Evolutionary conservation across 2,797 vertebrate genomes (phyloP).

Genomic region (Melanotaenia boesemani): DNA sequence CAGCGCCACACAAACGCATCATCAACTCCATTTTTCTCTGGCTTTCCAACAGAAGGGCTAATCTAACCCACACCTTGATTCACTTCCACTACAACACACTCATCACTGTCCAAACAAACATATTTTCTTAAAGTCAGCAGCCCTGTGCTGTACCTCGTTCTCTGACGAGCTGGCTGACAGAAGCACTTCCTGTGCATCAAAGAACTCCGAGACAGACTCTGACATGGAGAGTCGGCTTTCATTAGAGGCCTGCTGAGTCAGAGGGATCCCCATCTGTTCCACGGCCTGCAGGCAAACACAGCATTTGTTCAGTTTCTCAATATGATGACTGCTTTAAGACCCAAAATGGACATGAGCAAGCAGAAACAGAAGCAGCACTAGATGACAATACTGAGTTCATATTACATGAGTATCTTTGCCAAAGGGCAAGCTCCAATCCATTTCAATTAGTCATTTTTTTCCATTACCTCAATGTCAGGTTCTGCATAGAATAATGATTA

Average conservation of each 20-base stretch:
- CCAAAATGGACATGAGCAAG: conserved; percentile 32
- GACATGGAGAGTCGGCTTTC: conserved; percentile 99
- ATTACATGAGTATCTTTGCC: conserved; percentile 46
- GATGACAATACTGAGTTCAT: conserved; percentile 37
- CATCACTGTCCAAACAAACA: conserved; percentile 8
- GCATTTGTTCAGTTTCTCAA: conserved; percentile 39
- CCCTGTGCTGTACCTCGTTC: conserved; percentile 88
- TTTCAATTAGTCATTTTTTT: conserved; percentile 65
- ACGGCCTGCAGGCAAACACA: conserved; percentile 81
- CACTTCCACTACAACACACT: conserved; percentile 16
- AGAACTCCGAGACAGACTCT: conserved; percentile 98
- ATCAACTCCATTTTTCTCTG: conserved; percentile 38
- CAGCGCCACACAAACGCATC: conserved; percentile 22
- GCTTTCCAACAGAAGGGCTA: conserved; percentile 29
- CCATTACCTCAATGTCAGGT: conserved; percentile 66
- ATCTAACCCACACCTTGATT: conserved; percentile 18
- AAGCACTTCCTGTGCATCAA: conserved; percentile 98
- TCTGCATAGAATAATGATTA: conserved; percentile 58
- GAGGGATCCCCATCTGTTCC: conserved; percentile 93
- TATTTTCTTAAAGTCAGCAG: background rate
- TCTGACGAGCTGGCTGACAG: conserved; percentile 98
- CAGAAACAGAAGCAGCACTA: conserved; percentile 39
- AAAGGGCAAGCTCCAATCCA: conserved; percentile 43
- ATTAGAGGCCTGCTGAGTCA: conserved; percentile 96
- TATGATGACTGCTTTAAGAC: conserved; percentile 37